Conservation (phyloP, 2,797 vertebrate species). For the Sardinella longiceps region DNA sequence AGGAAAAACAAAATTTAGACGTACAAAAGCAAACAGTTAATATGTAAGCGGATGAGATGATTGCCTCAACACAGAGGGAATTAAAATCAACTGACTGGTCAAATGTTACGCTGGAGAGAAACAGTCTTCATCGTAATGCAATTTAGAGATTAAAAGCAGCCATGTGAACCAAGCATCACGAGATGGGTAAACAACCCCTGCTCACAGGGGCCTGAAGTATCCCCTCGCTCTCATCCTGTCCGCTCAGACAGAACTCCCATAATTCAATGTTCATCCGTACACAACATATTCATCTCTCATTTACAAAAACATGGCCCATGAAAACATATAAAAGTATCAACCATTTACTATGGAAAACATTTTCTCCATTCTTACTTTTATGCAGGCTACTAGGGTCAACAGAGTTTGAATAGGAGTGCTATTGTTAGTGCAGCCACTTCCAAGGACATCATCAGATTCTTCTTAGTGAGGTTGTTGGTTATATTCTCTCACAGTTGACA, state of each 20-base stretch:
- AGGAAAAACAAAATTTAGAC: not conserved
- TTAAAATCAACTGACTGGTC: slow-evolving; percentile 65
- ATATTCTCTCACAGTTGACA: not conserved
- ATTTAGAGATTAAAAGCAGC: slow-evolving; percentile 63
- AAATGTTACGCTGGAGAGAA: slow-evolving; percentile 59
- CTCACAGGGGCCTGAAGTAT: slow-evolving; percentile 28
- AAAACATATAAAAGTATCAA: not conserved
- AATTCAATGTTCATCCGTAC: slow-evolving; percentile 40
- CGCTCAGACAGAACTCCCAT: slow-evolving; percentile 28
- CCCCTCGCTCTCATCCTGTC: slow-evolving; percentile 26
- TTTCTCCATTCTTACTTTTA: not conserved
- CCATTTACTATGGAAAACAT: not conserved
- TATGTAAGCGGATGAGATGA: slow-evolving; percentile 25
- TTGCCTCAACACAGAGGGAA: slow-evolving; percentile 52
- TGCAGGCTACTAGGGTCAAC: not conserved
- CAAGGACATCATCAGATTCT: not conserved
- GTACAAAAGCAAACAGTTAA: slow-evolving; percentile 26
- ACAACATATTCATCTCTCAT: slow-evolving; percentile 24
- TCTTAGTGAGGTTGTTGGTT: not conserved
- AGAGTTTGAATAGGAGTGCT: not conserved
- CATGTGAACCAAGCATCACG: slow-evolving; percentile 61
- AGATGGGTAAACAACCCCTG: slow-evolving; percentile 43
- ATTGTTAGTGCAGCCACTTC: not conserved
- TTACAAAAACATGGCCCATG: slow-evolving; percentile 32
- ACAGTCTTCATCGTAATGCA: slow-evolving; percentile 57